These are phyloP conservation scores for Regulus satrapa DNA, from an alignment of 2,113 vertebrate species.

Conservation along the genomic window DNA sequence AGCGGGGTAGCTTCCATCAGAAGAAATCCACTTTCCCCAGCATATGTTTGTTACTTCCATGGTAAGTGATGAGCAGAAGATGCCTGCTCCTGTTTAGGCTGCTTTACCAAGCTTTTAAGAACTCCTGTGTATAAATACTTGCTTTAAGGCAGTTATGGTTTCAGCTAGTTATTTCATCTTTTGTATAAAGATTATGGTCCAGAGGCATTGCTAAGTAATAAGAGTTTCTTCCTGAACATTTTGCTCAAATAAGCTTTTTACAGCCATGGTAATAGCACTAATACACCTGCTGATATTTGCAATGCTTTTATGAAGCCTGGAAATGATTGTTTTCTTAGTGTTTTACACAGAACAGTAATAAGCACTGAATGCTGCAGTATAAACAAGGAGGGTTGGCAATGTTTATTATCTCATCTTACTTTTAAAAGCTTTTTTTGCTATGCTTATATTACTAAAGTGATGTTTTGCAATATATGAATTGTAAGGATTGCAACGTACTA, in stretches of 20 bases:
- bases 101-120: background rate
- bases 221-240: slow-evolving; percentile 17
- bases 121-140: background rate
- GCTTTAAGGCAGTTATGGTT: background rate
- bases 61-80: background rate
- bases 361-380: background rate
- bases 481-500: background rate
- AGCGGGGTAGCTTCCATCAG: background rate
- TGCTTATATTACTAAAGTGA: background rate
- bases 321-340: background rate
- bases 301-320: slow-evolving; percentile 25
- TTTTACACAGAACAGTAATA: slow-evolving; percentile 21
- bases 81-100: background rate
- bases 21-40: background rate
- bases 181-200: slow-evolving; percentile 16
- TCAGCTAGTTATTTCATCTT: background rate
- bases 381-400: background rate
- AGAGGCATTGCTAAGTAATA: slow-evolving; percentile 26
- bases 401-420: background rate
- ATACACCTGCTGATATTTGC: slow-evolving; percentile 47
- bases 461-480: background rate
- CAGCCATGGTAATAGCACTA: background rate
- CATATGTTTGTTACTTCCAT: background rate
- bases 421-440: background rate
- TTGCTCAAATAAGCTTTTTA: slow-evolving; percentile 34